Conservation (phyloP, 2,113 vertebrate species). For the Eublepharis macularius region DNA sequence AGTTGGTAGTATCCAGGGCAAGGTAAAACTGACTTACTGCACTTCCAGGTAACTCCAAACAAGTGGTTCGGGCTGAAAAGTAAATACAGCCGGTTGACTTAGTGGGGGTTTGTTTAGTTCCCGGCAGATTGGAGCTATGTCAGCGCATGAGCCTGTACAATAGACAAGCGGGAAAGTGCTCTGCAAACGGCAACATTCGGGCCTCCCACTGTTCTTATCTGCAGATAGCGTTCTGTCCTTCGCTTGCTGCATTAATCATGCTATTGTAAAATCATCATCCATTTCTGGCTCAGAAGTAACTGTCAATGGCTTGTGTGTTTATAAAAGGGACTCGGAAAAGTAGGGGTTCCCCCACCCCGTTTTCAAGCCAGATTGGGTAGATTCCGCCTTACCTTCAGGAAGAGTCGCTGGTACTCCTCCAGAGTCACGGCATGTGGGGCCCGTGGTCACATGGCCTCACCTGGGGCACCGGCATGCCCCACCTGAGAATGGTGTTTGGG, state of each 20-base stretch:
- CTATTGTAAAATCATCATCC: not conserved
- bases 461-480: no score
- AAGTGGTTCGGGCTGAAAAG: conserved; percentile 1
- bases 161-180: not conserved
- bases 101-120: conserved; percentile 31
- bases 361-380: not conserved
- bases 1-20: not conserved
- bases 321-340: not conserved
- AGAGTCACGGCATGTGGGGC: no score
- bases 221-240: not conserved
- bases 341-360: not conserved
- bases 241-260: not conserved
- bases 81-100: not conserved
- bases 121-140: not conserved
- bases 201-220: conserved; percentile 8
- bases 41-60: conserved; percentile 30
- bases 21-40: not conserved
- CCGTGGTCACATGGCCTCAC: no score
- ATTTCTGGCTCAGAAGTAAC: not conserved
- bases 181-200: not conserved
- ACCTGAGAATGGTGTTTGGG: no score
- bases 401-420: no score
- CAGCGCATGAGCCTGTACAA: not conserved
- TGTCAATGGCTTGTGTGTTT: not conserved
- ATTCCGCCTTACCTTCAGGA: no score